Percentiles rank a stretch among this genome's conserved stretches.
Evolutionary conservation across 1,140 invertebrate species (phyloP).

Genomic region (Liolophura sinensis): DNA sequence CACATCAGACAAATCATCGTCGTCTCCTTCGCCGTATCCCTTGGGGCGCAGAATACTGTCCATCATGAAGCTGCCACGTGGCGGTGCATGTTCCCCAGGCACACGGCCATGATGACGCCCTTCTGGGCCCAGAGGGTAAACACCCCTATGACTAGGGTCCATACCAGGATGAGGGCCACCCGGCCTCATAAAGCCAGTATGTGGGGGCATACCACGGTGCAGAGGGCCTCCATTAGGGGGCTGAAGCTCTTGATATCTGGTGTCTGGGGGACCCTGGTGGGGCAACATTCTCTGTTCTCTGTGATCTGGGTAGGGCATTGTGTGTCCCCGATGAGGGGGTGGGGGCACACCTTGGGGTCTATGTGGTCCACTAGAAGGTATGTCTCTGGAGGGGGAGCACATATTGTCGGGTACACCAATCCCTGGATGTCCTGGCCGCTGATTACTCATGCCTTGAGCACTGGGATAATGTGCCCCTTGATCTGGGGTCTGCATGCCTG

Average conservation of each 20-base stretch:
- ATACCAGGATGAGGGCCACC: background rate
- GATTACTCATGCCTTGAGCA: conserved; percentile 1
- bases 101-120: background rate
- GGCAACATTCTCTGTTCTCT: background rate
- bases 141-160: background rate
- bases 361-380: no score
- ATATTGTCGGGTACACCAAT: no score
- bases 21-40: background rate
- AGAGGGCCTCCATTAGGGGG: background rate
- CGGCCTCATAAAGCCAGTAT: conserved; percentile 1
- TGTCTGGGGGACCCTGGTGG: background rate
- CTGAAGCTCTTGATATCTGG: background rate
- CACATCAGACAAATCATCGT: no score
- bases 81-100: background rate
- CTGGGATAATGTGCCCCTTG: conserved; percentile 1
- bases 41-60: conserved; percentile 5
- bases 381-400: no score
- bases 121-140: background rate
- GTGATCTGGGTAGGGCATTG: conserved; percentile 3
- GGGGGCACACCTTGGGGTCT: background rate
- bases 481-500: background rate
- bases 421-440: no score
- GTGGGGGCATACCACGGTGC: conserved; percentile 1
- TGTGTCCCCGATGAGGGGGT: background rate
- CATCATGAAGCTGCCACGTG: conserved; percentile 9